Conservation (phyloP, 2,113 vertebrate genomes). For the Rhipidura dahli region DNA sequence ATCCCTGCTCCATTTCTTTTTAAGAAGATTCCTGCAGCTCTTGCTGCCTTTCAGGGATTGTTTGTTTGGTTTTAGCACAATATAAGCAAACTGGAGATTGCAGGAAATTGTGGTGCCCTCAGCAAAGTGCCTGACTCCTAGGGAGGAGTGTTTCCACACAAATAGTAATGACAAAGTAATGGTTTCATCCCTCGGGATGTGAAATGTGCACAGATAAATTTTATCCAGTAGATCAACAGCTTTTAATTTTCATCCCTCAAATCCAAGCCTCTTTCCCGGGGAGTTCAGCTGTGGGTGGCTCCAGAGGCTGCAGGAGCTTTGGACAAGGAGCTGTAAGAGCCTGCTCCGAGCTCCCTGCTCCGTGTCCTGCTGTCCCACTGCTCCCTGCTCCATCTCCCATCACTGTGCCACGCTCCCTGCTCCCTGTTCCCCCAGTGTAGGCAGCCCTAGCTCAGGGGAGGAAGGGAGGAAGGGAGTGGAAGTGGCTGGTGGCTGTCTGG, state of each 20-base stretch:
- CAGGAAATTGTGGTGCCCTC: not conserved
- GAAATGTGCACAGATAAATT: not conserved
- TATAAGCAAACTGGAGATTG: not conserved
- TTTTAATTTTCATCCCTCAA: not conserved
- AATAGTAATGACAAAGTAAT: not conserved
- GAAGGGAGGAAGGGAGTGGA: not conserved
- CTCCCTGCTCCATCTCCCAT: not conserved
- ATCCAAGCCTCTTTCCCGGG: not conserved
- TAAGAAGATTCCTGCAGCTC: not conserved
- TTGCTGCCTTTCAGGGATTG: not conserved
- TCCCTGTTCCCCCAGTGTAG: not conserved
- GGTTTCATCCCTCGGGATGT: not conserved
- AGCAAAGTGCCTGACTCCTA: not conserved
- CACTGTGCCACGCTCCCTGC: accelerated
- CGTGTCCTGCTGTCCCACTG: not conserved
- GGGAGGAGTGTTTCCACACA: not conserved
- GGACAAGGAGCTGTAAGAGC: not conserved
- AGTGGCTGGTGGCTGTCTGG: not conserved
- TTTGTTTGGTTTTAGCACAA: constrained; percentile 1
- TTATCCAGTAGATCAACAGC: constrained; percentile 12
- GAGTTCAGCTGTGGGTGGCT: not conserved
- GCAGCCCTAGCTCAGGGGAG: not conserved
- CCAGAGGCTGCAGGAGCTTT: not conserved
- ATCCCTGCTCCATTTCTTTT: not conserved
- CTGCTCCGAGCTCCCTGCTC: not conserved